Conservation (phyloP, 2,888 invertebrate genomes). For the Mimumesa dahlbomi region DNA sequence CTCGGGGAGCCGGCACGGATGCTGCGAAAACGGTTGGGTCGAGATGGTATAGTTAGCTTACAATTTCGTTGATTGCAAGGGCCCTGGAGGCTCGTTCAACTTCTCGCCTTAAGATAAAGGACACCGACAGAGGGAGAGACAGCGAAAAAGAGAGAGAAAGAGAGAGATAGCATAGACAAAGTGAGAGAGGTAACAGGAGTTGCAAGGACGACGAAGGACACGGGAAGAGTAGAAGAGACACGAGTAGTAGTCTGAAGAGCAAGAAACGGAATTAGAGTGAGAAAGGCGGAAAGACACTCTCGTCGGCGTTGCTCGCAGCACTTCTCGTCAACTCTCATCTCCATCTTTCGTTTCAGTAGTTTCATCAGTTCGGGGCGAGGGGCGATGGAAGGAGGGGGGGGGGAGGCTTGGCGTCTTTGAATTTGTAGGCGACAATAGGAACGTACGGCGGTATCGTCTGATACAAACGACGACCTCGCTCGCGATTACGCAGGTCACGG, state of each 20-base stretch:
- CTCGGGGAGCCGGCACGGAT: too few relatives aligned
- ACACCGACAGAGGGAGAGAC: neutral
- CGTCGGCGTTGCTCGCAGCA: neutral
- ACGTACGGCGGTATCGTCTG: neutral
- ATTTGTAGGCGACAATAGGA: conserved; percentile 4
- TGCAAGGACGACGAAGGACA: conserved; percentile 7
- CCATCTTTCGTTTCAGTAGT: too few relatives aligned
- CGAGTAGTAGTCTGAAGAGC: neutral
- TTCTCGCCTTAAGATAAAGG: conserved; percentile 18
- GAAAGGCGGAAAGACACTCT: neutral
- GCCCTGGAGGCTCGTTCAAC: conserved; percentile 21
- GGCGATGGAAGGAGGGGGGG: neutral
- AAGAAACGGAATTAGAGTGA: neutral
- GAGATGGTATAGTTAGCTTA: conserved; percentile 29
- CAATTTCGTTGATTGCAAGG: conserved; percentile 52
- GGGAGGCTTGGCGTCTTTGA: conserved; percentile 7
- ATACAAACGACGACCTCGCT: neutral
- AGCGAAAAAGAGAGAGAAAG: too few relatives aligned
- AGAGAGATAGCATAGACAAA: too few relatives aligned
- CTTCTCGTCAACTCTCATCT: neutral
- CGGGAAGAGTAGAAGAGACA: conserved; percentile 1
- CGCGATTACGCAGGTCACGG: conserved; percentile 11
- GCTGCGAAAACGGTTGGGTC: neutral
- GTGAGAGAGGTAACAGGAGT: neutral
- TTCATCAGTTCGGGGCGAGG: neutral